Conservation (phyloP, 1,140 invertebrate genomes). For the Calliphora vicina region DNA sequence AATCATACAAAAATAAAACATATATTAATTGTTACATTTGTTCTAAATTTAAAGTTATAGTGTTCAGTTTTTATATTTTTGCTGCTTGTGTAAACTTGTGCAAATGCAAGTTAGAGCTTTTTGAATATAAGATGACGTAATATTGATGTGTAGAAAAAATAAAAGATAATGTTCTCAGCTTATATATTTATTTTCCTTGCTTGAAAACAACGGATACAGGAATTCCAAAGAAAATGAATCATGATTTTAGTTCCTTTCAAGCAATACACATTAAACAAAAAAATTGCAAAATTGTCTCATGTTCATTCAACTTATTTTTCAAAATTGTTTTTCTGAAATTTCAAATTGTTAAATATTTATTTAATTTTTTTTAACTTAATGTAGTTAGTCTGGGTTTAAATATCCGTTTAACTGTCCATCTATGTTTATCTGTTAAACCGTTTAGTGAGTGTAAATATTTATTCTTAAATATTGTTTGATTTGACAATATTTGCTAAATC, state of each 20-base stretch:
- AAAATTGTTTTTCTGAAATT: too few relatives aligned
- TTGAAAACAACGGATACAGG: neutral
- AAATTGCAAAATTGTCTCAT: neutral
- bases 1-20: too few relatives aligned
- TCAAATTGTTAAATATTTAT: too few relatives aligned
- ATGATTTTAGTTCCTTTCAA: neutral
- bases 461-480: neutral
- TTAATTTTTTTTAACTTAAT: neutral
- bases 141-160: neutral
- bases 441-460: neutral
- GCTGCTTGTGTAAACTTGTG: too few relatives aligned
- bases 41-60: too few relatives aligned
- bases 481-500: neutral
- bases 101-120: too few relatives aligned
- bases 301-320: too few relatives aligned
- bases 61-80: too few relatives aligned
- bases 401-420: neutral
- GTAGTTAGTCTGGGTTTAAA: neutral
- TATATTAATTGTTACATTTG: too few relatives aligned
- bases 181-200: neutral
- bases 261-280: neutral
- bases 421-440: neutral
- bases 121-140: neutral
- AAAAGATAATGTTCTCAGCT: too few relatives aligned
- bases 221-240: neutral